Evolutionary conservation across 2,797 vertebrate genomes (phyloP), one percentile per base, ranked within the genome.

Genomic region (Alcedo quadribrachys): DNA sequence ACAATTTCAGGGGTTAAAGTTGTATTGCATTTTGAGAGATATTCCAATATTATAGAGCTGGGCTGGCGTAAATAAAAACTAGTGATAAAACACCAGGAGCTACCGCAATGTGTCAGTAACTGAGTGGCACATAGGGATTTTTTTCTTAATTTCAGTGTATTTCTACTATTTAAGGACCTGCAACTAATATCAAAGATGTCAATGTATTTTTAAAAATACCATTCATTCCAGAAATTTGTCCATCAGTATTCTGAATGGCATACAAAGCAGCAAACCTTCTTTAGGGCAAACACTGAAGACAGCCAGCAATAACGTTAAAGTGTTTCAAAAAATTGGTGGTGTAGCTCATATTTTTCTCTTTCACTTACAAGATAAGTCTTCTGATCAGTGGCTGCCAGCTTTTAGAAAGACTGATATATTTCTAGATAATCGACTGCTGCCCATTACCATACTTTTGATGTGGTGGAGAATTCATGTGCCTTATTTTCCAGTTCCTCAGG

Each of bases 381-480:
- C 89, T 90, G 81, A 95, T 87, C 78, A 81, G 58, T 58, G 70
- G 65, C 81, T 88, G 42, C 48, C 67, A 89, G 90, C 62, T 86
- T 81, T 75, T 92, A 92, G 65, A 70, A 90, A 88, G 10, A 83
- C 66, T 48, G 57, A 88, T 94, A 30, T 51, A 88, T 89, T 95
- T 94, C 78, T 58, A 89, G 81, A 91, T 92, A 93, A 93, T 81
- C 27, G 4, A 80, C 85, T 71, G 55, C 74, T 81, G 83, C 68
- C 46, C 77, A 94, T 95, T 96, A 92, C 57, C 90, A 89, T 85
- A 82, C 65, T 84, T 95, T 86, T 96, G 88, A 95, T 92, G 85
- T 81, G 55, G 16, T 62, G 25, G 62, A 90, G 78, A 30, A 87
- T 75, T 62, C 67, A 55, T 37, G 66, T 84, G 57, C 60, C 46